phyloP scores from a whole-genome alignment of 2,797 vertebrate genomes.

The Halcyon badia region DNA sequence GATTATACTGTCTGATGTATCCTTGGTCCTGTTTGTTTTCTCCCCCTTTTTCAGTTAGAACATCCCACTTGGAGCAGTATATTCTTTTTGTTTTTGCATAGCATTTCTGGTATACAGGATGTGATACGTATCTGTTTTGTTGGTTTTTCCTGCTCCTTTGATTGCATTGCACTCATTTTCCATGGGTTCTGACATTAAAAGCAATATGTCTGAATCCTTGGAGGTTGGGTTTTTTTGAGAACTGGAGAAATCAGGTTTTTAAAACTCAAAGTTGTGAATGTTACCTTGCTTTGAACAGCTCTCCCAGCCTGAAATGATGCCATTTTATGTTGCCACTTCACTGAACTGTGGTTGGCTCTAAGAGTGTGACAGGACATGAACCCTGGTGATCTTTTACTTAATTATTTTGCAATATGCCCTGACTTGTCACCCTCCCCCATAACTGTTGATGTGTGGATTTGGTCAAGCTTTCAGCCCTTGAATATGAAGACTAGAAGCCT shows the following conservation, averaged over 20 bases:
- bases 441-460: background rate
- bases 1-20: background rate
- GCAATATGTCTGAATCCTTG: background rate
- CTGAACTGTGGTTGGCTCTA: background rate
- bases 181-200: background rate
- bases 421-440: background rate
- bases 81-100: background rate
- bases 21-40: background rate
- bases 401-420: background rate
- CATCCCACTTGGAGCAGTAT: background rate
- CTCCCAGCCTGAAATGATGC: background rate
- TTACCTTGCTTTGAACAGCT: background rate
- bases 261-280: background rate
- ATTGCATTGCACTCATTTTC: background rate
- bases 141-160: background rate
- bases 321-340: background rate
- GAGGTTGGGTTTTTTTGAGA: accelerated
- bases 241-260: background rate
- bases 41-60: background rate
- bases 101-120: background rate
- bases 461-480: background rate
- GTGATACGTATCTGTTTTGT: background rate
- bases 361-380: background rate
- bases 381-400: background rate
- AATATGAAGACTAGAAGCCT: background rate